Base-by-base conservation (phyloP, 1,140 invertebrate genomes). In the Proctacanthus coquilletti region DNA sequence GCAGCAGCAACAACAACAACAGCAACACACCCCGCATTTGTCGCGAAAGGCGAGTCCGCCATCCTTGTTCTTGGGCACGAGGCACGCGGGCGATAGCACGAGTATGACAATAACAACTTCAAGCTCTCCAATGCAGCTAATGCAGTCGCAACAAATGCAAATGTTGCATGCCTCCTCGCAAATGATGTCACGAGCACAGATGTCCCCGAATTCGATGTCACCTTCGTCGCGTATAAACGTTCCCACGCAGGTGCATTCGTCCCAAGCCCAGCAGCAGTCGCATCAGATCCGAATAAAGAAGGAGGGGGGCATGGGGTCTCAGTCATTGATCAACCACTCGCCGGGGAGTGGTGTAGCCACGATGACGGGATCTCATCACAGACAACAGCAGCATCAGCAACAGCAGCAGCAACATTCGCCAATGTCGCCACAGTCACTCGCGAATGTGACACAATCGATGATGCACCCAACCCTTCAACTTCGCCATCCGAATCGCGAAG, bases 161-260 rank as follows among this genome's bases (percentile, higher is more conserved):
- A 31, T 55, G 36, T 46, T 54, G 5, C 50, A 56, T 49, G 45
- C 56, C 41, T 56, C 50, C 39, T 42, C 60, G 49, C 65, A 56
- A 59, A 66, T 56, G 51, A 63, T 60, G 60, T 56, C 51, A 54
- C 62, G 56, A 52, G 60, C 56, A 56, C 65, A 42, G 55, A 65
- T 34, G 37, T 44, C 41, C 15, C 47, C 43, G 1, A 45, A 40
- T 19, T 40, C 46, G 14, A 39, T 44, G 15, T 66, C 54, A 38
- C 64, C 63, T 54, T 64, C 61, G 62, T 39, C 38, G 68, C 49
- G 52, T n/a, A n/a, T n/a, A n/a, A n/a, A n/a, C n/a, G n/a, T n/a
- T n/a, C 66, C 49, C 46, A 70, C 60, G 20, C 53, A 49, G 60
- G 61, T 45, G 66, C 64, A 49, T 64, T 70, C 40, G 71, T 70